Evolutionary conservation across 2,888 invertebrate genomes (phyloP).

Genomic region (Barypeithes pellucidus): DNA sequence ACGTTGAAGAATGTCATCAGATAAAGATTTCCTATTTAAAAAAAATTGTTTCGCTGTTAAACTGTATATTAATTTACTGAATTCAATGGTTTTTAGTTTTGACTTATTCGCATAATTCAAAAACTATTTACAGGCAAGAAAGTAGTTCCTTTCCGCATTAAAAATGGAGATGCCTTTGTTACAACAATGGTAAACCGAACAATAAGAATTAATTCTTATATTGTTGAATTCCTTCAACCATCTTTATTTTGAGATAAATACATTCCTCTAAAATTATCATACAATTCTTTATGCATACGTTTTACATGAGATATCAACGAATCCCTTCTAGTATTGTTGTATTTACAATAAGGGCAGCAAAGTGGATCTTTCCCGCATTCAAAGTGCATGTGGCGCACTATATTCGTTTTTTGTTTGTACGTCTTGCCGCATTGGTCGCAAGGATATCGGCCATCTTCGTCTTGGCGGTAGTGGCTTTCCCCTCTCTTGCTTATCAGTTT

Average conservation of each 20-base stretch:
- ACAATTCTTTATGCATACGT: background rate
- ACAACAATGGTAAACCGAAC: no score
- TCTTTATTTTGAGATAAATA: background rate
- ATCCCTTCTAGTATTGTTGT: background rate
- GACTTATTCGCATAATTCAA: no score
- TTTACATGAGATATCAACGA: background rate
- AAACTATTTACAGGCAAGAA: no score
- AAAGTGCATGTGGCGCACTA: constrained; percentile 61
- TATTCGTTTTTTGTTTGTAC: constrained; percentile 63
- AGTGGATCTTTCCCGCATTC: constrained; percentile 62
- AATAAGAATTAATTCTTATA: no score
- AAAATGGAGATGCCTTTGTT: no score
- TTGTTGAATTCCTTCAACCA: no score
- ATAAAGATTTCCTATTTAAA: no score
- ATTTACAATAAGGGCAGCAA: background rate
- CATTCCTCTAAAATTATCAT: constrained; percentile 68
- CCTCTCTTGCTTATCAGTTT: background rate
- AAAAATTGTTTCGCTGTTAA: no score
- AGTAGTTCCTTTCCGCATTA: no score
- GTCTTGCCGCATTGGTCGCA: constrained; percentile 58
- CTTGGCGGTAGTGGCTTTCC: background rate
- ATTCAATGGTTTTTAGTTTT: no score
- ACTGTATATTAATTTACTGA: no score
- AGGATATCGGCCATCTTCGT: constrained; percentile 40
- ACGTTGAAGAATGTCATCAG: no score